Evolutionary conservation across 2,113 vertebrate genomes (phyloP), one percentile per base, ranked within the genome.

Genomic region (Pantherophis guttatus): DNA sequence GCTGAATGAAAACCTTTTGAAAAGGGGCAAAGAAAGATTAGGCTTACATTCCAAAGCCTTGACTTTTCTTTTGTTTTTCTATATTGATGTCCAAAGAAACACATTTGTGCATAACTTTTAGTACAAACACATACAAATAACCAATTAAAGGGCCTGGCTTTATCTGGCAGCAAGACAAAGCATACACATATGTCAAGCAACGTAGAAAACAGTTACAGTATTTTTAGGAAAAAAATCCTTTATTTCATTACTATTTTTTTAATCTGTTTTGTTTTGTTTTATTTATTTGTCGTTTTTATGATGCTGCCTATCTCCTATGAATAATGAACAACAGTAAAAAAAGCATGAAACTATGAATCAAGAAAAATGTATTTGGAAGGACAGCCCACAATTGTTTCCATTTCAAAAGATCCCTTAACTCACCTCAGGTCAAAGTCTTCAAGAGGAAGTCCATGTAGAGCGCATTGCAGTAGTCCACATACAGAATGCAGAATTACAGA

Each of bases 1-100:
- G 87, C 96, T 92, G 87, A 91, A 86, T 86, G 58, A 95, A 95
- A 96, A 54, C 81, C 62, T 93, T 89, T 91, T 54, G 89, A 94
- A 90, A 58, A 17, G 11, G 21, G 29, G 11, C 39, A 59, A 54
- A 92, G 75, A 93, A 95, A 95, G 94, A 96, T 90, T 39, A 93
- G 90, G 95, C 96, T 94, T 94, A 95, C 52, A 93, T n/a, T 39
- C 54, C 62, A 7, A 26, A 88, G 88, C 93, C 48, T 89, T 89
- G 17, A 19, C 75, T 65, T 96, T 94, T 88, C 90, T 86, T 53
- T 91, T 89, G 11, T 88, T 90, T 95, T 88, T 52, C 92, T 92
- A 87, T 94, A 53, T 94, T 95, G 53, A 48, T 94, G 54, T 65
- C 15, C 44, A 89, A 59, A 13, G 1, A 75, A 15, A 75, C 29